Conservation (phyloP, 2,113 vertebrate genomes). For the Recurvirostra avosetta region DNA sequence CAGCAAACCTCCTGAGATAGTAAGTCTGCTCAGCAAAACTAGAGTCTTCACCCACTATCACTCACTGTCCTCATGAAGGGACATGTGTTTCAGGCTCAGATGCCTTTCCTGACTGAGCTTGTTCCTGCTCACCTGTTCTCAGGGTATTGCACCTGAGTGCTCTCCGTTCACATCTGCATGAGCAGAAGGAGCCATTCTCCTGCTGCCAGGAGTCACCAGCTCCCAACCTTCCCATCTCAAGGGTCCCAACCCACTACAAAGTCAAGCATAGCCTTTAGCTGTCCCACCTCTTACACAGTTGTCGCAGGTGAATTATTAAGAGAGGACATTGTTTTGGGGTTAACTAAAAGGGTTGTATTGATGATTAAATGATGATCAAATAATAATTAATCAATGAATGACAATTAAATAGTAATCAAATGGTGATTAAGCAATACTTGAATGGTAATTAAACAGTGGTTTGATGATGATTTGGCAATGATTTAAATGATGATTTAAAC, state of each 20-base stretch:
- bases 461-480: not conserved
- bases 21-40: not conserved
- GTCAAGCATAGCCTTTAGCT: not conserved
- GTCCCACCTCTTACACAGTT: not conserved
- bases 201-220: not conserved
- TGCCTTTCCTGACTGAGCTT: not conserved
- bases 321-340: not conserved
- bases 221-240: not conserved
- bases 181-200: not conserved
- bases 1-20: not conserved
- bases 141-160: not conserved
- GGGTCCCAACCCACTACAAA: not conserved
- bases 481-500: not conserved
- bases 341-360: not conserved
- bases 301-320: not conserved
- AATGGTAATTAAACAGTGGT: not conserved
- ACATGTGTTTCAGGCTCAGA: not conserved
- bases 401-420: not conserved
- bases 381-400: not conserved
- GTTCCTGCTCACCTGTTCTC: not conserved
- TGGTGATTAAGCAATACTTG: not conserved
- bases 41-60: not conserved
- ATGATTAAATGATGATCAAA: not conserved
- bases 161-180: not conserved
- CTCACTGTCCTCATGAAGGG: not conserved